Evolutionary conservation across 2,113 vertebrate species (phyloP).

Genomic region (Salvelinus namaycush): DNA sequence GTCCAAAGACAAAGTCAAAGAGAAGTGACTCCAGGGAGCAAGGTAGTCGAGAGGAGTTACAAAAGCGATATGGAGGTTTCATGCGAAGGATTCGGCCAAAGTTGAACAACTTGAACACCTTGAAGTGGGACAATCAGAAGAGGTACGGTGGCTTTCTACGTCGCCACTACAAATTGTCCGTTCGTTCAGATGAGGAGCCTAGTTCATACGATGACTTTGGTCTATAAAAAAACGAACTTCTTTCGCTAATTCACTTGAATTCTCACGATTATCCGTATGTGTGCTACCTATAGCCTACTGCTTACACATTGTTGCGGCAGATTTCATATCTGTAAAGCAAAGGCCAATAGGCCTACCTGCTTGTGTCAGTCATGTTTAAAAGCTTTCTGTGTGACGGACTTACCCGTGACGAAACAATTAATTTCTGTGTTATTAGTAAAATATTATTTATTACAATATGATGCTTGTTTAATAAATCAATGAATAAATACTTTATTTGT

Average conservation of each 20-base stretch:
- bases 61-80: slow-evolving; percentile 97
- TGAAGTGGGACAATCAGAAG: slow-evolving; percentile 95
- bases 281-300: slow-evolving; percentile 20
- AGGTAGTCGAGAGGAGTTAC: slow-evolving; percentile 78
- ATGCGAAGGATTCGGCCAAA: slow-evolving; percentile 92
- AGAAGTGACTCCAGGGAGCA: slow-evolving; percentile 68
- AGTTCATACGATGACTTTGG: slow-evolving; percentile 75
- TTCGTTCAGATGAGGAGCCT: slow-evolving; percentile 86
- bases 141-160: slow-evolving; percentile 92
- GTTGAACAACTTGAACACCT: slow-evolving; percentile 90
- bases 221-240: slow-evolving; percentile 69
- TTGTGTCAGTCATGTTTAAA: slow-evolving; percentile 22
- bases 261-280: slow-evolving; percentile 31
- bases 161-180: slow-evolving; percentile 90
- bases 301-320: slow-evolving; percentile 9
- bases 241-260: slow-evolving; percentile 48
- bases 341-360: slow-evolving; percentile 1
- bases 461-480: slow-evolving; percentile 72
- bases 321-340: slow-evolving; percentile 7
- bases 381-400: slow-evolving; percentile 28
- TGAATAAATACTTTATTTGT: slow-evolving; percentile 50
- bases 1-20: slow-evolving; percentile 83
- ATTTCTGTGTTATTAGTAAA: slow-evolving; percentile 48
- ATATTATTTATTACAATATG: slow-evolving; percentile 49
- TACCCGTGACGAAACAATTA: slow-evolving; percentile 18